Percentiles rank a stretch among this genome's conserved stretches.
Evolutionary conservation across 2,113 vertebrate species (phyloP).

Genomic region (Gobius niger): DNA sequence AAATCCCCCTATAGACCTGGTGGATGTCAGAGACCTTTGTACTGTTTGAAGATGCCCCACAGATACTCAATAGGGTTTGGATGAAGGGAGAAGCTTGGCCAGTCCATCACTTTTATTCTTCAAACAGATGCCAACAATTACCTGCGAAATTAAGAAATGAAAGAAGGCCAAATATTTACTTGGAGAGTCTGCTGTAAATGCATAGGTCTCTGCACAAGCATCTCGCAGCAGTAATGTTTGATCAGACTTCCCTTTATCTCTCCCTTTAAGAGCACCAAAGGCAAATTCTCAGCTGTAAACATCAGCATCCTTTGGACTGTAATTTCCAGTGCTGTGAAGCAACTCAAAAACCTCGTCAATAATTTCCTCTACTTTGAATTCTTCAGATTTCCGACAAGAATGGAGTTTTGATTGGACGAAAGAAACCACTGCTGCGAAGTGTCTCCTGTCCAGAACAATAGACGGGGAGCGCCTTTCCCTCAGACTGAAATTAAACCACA

Average conservation of each 20-base stretch:
- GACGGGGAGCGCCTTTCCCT: neutral
- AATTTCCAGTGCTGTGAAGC: slow-evolving; percentile 14
- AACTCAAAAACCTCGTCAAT: slow-evolving; percentile 14
- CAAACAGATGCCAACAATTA: too few relatives aligned
- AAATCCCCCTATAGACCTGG: too few relatives aligned
- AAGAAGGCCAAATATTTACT: neutral
- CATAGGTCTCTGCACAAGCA: slow-evolving; percentile 17
- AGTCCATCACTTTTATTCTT: too few relatives aligned
- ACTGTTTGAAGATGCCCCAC: too few relatives aligned
- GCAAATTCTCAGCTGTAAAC: slow-evolving; percentile 21
- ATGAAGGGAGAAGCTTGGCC: too few relatives aligned
- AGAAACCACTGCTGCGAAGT: slow-evolving; percentile 13
- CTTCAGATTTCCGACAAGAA: slow-evolving; percentile 17
- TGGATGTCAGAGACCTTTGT: too few relatives aligned
- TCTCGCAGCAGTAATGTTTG: slow-evolving; percentile 6
- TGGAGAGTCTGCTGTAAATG: slow-evolving; percentile 17
- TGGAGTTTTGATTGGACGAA: slow-evolving; percentile 18
- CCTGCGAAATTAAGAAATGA: too few relatives aligned
- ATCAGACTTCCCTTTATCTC: slow-evolving; percentile 25
- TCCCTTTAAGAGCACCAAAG: slow-evolving; percentile 9
- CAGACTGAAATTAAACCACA: slow-evolving; percentile 36
- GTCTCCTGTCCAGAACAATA: slow-evolving; percentile 4
- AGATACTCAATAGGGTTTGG: too few relatives aligned
- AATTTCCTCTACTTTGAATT: slow-evolving; percentile 3
- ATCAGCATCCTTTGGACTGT: slow-evolving; percentile 5